Evolutionary conservation across 1,140 invertebrate genomes (phyloP).

Genomic region (Ganaspis sp.): DNA sequence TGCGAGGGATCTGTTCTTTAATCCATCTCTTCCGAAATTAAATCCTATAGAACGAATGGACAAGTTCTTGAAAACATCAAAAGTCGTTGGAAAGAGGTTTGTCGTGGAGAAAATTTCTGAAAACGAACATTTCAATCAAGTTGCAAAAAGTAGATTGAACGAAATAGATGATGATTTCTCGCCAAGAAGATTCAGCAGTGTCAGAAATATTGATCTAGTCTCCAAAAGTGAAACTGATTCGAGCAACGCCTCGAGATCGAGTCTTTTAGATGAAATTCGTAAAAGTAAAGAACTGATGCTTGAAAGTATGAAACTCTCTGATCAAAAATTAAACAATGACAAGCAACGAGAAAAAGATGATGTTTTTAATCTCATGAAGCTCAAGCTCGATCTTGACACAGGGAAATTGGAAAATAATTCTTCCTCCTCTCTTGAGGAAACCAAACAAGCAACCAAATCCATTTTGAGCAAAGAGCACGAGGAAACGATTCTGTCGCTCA

Average conservation of each 20-base stretch:
- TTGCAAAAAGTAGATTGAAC: conserved; percentile 56
- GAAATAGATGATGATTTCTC: conserved; percentile 57
- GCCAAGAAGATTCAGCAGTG: conserved; percentile 61
- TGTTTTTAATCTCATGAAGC: conserved; percentile 53
- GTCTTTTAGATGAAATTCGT: conserved; percentile 56
- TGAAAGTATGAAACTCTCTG: conserved; percentile 61
- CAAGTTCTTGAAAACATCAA: conserved; percentile 50
- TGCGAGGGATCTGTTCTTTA: conserved; percentile 19
- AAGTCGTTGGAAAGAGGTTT: conserved; percentile 67
- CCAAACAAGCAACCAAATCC: conserved; percentile 37
- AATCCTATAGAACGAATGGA: conserved; percentile 34
- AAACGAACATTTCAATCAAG: conserved; percentile 68
- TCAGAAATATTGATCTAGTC: conserved; percentile 69
- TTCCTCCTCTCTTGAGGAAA: conserved; percentile 4
- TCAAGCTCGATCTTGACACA: conserved; percentile 44
- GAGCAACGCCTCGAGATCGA: conserved; percentile 52
- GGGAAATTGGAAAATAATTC: conserved; percentile 19
- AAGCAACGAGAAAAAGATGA: conserved; percentile 64
- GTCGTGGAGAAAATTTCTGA: conserved; percentile 72
- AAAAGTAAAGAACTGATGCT: conserved; percentile 62
- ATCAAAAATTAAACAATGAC: conserved; percentile 54
- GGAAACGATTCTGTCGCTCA: conserved; percentile 53
- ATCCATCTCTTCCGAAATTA: background rate
- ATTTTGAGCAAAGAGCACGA: conserved; percentile 55
- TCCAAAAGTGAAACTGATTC: conserved; percentile 65